These are phyloP conservation scores for Protomyctophum bolini DNA, from an alignment of 2,113 vertebrate species.

Conservation along the genomic window DNA sequence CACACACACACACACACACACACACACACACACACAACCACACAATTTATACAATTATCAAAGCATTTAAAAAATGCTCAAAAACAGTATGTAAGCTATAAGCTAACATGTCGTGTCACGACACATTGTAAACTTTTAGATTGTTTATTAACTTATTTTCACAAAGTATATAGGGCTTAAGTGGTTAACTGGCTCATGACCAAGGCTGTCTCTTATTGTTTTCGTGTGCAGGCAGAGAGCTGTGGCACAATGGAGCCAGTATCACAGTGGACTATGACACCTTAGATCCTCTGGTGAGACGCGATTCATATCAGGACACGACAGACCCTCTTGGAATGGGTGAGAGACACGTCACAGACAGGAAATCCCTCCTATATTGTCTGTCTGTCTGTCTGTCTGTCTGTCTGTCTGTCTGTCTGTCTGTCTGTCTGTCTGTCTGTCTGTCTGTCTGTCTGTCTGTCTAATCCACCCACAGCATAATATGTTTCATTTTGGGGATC, in stretches of 20 bases:
- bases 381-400: conserved; percentile 17
- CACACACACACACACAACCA: not conserved
- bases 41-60: no score
- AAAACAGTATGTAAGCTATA: no score
- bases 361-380: conserved; percentile 6
- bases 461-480: no score
- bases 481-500: no score
- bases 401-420: not conserved
- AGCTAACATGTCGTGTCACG: no score
- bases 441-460: not conserved
- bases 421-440: not conserved
- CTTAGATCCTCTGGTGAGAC: conserved; percentile 84
- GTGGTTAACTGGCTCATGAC: conserved; percentile 42
- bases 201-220: conserved; percentile 28
- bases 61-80: no score
- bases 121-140: no score
- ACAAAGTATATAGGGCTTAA: no score
- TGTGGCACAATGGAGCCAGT: conserved; percentile 75
- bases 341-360: conserved; percentile 43
- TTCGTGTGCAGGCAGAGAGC: conserved; percentile 74
- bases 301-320: conserved; percentile 86
- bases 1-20: conserved; percentile 1
- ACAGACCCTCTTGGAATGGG: conserved; percentile 74
- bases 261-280: conserved; percentile 86
- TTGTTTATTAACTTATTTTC: no score